A percentile compares a stretch with the other conserved stretches of the same genome.
Evolutionary conservation across 1,140 invertebrate genomes (phyloP).

Genomic region (Dinoponera quadriceps): DNA sequence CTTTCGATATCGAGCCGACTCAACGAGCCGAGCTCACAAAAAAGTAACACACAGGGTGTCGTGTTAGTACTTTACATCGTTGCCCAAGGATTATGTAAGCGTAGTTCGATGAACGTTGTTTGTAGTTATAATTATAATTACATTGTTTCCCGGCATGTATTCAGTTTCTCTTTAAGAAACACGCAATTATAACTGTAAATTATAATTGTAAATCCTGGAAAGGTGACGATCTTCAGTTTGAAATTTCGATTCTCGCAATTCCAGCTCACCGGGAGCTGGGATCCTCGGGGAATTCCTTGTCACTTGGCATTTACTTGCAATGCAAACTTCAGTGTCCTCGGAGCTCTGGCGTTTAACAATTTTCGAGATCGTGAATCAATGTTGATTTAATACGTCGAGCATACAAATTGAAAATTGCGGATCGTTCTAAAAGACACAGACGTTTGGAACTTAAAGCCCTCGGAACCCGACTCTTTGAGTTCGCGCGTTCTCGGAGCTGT

Average conservation of each 20-base stretch:
- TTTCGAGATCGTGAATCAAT: background rate
- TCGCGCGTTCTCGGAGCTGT: background rate
- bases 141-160: background rate
- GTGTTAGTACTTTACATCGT: slow-evolving; percentile 48
- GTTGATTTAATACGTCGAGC: too few relatives aligned
- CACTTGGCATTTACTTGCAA: background rate
- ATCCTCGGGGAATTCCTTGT: slow-evolving; percentile 8
- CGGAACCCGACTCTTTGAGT: background rate
- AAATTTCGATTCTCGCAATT: background rate
- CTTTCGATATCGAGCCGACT: slow-evolving; percentile 48
- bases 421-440: background rate
- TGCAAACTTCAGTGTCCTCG: background rate
- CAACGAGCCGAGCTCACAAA: slow-evolving; percentile 44
- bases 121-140: slow-evolving; percentile 57
- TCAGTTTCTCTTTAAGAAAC: background rate
- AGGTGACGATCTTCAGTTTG: background rate
- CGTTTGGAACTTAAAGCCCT: background rate
- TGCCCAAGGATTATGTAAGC: slow-evolving; percentile 15
- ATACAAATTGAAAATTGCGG: slow-evolving; percentile 12
- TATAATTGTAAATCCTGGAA: background rate
- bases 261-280: background rate
- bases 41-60: slow-evolving; percentile 65
- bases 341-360: background rate
- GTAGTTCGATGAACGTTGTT: slow-evolving; percentile 7
- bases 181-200: background rate